Conservation (phyloP, 1,140 invertebrate genomes). For the Drosophila nigrodunni region DNA sequence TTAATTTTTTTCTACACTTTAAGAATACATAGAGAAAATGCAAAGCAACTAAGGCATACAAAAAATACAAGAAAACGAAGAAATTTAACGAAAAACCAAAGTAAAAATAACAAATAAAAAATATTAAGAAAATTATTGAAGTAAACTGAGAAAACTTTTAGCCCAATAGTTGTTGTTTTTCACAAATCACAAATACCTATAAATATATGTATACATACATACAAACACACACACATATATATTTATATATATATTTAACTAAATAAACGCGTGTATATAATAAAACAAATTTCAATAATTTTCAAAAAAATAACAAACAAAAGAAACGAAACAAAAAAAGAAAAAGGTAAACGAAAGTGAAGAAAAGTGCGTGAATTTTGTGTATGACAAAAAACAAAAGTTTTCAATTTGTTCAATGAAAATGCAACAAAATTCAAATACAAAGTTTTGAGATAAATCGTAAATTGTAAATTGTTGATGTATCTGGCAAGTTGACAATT, state of each 20-base stretch:
- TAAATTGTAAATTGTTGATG: constrained; percentile 1
- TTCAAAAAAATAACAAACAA: constrained; percentile 63
- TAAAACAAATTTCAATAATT: constrained; percentile 75
- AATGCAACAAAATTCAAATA: not conserved
- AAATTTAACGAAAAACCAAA: constrained; percentile 40
- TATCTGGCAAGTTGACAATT: not conserved
- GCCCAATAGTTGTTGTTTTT: constrained; percentile 53
- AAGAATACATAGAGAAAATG: constrained; percentile 49
- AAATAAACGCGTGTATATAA: constrained; percentile 69
- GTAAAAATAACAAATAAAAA: constrained; percentile 29
- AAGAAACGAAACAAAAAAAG: constrained; percentile 23
- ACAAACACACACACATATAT: constrained; percentile 55
- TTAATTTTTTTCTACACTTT: constrained; percentile 80
- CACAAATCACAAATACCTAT: constrained; percentile 37
- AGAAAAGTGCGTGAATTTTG: constrained; percentile 33
- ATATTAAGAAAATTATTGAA: too few species aligned
- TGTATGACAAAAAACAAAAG: not conserved
- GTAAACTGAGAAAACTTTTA: constrained; percentile 55
- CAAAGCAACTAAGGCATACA: constrained; percentile 44
- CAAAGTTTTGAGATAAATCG: too few species aligned
- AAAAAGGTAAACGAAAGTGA: constrained; percentile 40
- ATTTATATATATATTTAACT: constrained; percentile 59
- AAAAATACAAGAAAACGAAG: constrained; percentile 40
- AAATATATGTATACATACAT: constrained; percentile 53
- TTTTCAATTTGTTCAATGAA: not conserved